Conservation (phyloP, 2,888 invertebrate genomes). For the Stenotaenia linearis region DNA sequence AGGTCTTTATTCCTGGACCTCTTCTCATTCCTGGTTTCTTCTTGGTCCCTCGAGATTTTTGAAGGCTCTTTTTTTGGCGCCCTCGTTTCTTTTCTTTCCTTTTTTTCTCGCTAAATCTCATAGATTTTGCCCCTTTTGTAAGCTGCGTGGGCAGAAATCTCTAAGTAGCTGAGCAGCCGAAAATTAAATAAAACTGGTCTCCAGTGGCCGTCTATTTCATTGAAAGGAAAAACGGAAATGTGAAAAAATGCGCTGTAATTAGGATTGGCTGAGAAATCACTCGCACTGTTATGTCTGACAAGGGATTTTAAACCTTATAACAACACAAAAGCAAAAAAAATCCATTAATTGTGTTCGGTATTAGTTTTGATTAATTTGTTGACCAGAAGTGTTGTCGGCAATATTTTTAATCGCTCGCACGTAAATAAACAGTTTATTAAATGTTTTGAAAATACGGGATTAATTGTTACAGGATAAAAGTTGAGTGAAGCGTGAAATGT, state of each 20-base stretch:
- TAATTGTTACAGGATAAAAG: not conserved
- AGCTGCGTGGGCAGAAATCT: conserved; percentile 26
- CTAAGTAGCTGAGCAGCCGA: conserved; percentile 8
- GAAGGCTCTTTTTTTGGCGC: not conserved
- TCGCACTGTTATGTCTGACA: not conserved
- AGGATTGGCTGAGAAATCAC: conserved; percentile 15
- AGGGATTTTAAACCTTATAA: not conserved
- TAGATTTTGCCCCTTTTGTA: not conserved
- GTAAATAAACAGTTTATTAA: not conserved
- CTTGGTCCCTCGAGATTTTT: not conserved
- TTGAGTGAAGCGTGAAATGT: not conserved
- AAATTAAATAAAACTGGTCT: conserved; percentile 23
- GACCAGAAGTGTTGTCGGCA: not conserved
- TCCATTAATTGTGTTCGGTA: not conserved
- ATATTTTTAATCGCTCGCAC: not conserved
- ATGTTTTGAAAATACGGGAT: not conserved
- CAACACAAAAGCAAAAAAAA: not conserved
- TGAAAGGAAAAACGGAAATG: not conserved
- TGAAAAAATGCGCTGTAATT: not conserved
- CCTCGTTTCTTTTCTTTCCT: not conserved
- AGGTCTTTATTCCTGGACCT: not conserved
- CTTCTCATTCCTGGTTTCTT: not conserved
- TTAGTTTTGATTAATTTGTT: too few species aligned
- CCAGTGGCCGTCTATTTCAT: not conserved
- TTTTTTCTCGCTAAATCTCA: not conserved